Evolutionary conservation across 2,113 vertebrate species (phyloP).

Genomic region (Misgurnus mizolepis): DNA sequence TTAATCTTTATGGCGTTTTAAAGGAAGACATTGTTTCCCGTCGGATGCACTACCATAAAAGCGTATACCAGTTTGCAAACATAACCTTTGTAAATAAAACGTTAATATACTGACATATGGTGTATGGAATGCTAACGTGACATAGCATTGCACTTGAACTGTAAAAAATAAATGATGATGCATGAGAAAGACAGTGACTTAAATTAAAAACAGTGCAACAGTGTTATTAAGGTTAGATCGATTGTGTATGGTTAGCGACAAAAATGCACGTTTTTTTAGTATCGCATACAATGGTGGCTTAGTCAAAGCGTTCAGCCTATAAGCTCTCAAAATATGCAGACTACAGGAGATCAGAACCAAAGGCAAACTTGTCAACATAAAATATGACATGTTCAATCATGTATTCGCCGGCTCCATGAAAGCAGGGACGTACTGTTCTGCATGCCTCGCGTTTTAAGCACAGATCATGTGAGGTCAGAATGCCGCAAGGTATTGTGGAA

Average conservation of each 20-base stretch:
- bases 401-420: background rate
- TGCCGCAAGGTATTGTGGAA: conserved; percentile 18
- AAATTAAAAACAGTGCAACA: too few relatives aligned
- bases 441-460: background rate
- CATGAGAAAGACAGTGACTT: too few relatives aligned
- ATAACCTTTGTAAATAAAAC: background rate
- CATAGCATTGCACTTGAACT: background rate
- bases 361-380: background rate
- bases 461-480: background rate
- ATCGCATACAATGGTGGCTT: too few relatives aligned
- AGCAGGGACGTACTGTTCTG: conserved; percentile 22
- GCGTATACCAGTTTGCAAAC: conserved; percentile 4
- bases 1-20: conserved; percentile 48
- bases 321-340: background rate
- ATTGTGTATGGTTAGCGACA: too few relatives aligned
- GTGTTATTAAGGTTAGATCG: too few relatives aligned
- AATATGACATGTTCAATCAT: conserved; percentile 23
- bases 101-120: background rate
- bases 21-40: conserved; percentile 41
- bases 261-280: too few relatives aligned
- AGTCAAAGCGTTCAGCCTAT: background rate
- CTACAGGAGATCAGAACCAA: conserved; percentile 1
- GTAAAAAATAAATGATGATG: too few relatives aligned
- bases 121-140: background rate
- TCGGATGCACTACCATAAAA: conserved; percentile 5